phyloP scores from a whole-genome alignment of 2,113 vertebrate genomes.

The Elachura formosa region DNA sequence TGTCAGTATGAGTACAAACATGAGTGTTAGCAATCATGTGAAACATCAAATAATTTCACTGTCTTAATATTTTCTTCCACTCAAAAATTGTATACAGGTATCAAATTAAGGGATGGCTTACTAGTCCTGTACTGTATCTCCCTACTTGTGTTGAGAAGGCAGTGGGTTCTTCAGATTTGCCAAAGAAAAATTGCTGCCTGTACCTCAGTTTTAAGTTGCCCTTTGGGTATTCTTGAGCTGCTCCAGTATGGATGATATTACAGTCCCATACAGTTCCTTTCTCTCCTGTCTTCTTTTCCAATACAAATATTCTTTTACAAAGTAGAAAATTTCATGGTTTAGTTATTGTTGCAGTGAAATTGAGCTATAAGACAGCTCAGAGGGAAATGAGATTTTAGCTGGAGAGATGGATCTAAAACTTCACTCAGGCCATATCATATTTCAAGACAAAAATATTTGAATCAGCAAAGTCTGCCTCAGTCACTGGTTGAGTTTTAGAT shows the following conservation, averaged over 20 bases:
- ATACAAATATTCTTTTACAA: slow-evolving; percentile 1
- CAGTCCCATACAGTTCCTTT: not conserved
- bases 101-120: not conserved
- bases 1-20: not conserved
- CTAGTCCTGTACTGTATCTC: not conserved
- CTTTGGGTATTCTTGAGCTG: not conserved
- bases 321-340: not conserved
- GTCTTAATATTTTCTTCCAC: not conserved
- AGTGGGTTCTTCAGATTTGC: not conserved
- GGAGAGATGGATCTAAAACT: not conserved
- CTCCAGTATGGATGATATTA: not conserved
- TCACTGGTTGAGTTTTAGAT: not conserved
- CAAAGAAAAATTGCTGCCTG: no score
- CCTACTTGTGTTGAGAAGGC: not conserved
- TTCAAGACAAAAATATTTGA: not conserved
- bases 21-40: not conserved
- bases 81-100: not conserved
- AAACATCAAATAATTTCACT: not conserved
- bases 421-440: not conserved
- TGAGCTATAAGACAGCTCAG: not conserved
- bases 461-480: not conserved
- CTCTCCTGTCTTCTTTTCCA: not conserved
- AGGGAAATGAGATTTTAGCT: slow-evolving; percentile 4
- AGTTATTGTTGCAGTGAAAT: slow-evolving; percentile 20
- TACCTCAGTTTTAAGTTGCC: not conserved